Evolutionary conservation across 2,888 invertebrate species (phyloP), one percentile per base, ranked within the genome.

Genomic region (Sarcophaga carnaria): DNA sequence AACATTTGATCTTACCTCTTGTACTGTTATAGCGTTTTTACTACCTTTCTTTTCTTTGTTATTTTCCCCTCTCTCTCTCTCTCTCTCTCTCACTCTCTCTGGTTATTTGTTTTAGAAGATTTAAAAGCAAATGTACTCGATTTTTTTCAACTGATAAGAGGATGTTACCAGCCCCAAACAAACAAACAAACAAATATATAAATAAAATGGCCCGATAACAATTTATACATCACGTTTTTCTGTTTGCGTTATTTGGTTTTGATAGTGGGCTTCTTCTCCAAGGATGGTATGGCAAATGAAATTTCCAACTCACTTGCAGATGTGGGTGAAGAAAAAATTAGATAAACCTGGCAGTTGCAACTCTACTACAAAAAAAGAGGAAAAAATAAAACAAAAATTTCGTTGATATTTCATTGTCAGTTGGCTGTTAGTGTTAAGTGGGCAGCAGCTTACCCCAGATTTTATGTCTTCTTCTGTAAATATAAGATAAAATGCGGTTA

Each of bases 141-240:
- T 87, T 87, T 86, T 71, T 79, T 63, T 22, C 60, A 22, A 79
- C 75, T 87, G 87, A 87, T 87, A 87, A 87, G 76, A 71, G 45
- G 22, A 54, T 17, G 11, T 74, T 78, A 54, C 62, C 77, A 71
- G 49, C 3, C 64, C 37, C 37, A 37, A 64, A 4, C 59, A 17
- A 20, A 20, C 59, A 17, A 20, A 20, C 20, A 20, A 62, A 72
- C 12, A 54, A 63, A 77, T 22, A 63, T 47, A 10, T 10, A 70
- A 77, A 85, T 74, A 76, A 86, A 83, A 83, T 25, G 47, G 66
- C 71, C 59, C 64, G 87, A 87, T 87, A 87, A 87, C 62, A 84
- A 71, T 87, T 81, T 84, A 17, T 67, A 69, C 78, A 79, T 87
- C 87, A 87, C 87, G 87, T 83, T 86, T 80, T 83, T 70, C 3